phyloP scores from a whole-genome alignment of 2,113 vertebrate genomes.

The Rhea pennata region DNA sequence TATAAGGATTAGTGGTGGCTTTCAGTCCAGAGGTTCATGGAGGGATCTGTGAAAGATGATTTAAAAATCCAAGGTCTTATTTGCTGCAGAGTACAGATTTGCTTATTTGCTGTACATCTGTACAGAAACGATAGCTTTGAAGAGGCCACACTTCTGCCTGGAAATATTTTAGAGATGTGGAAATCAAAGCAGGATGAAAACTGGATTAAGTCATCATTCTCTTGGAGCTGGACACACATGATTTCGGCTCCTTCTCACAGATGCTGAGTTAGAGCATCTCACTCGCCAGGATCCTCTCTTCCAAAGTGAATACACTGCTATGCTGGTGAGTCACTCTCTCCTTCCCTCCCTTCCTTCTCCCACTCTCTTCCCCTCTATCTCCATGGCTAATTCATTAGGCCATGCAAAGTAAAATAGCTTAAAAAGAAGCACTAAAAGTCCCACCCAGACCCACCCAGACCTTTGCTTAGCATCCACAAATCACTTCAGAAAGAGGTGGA shows the following conservation, averaged over 20 bases:
- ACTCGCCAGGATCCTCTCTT: background rate
- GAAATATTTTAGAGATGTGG: background rate
- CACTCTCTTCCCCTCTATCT: background rate
- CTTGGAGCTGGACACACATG: background rate
- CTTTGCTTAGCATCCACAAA: background rate
- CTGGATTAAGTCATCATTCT: background rate
- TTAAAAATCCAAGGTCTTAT: background rate
- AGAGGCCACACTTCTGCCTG: background rate
- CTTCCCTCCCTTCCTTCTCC: background rate
- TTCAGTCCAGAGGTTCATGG: background rate
- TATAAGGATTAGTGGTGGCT: background rate
- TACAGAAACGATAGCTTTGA: background rate
- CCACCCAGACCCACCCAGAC: background rate
- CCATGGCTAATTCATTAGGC: background rate
- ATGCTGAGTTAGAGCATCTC: too few species aligned
- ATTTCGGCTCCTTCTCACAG: background rate
- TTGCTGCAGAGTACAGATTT: background rate
- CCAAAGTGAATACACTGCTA: background rate
- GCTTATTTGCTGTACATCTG: too few species aligned
- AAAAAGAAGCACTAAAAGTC: background rate
- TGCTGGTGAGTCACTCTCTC: fast-evolving
- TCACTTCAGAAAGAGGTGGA: background rate
- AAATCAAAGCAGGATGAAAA: background rate
- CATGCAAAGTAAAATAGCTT: background rate
- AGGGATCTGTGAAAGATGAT: background rate